Base-by-base conservation (phyloP, 2,888 invertebrate genomes). In the Volucella inflata region DNA sequence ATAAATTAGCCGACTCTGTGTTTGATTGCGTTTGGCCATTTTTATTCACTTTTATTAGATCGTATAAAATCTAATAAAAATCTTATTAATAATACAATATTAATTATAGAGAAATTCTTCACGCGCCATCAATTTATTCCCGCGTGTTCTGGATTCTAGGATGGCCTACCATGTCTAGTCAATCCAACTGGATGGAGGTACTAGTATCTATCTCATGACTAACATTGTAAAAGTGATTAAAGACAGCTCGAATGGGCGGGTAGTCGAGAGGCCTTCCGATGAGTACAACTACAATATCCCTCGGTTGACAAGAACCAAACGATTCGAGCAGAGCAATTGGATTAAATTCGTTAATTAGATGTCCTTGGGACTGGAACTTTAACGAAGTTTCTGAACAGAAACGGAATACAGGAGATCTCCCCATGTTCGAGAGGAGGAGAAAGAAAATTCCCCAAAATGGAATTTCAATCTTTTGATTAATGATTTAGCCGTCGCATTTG, bases 41-140 rank as follows among this genome's bases (percentile, higher is more conserved):
- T 70, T 62, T 57, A 70, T 77, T 77, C 62, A 55, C 16, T 77
- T 70, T 77, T 77, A 77, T 77, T 62, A 36, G 55, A 71, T 70
- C 42, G 17, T 14, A 71, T 78, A 70, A 50, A 64, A 78, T 71
- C 62, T 71, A 78, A 71, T 71, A 71, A 78, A 77, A 78, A 48
- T 70, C 78, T 42, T 55, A 70, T 71, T 70, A 71, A 64, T 70
- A 70, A 78, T 71, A 30, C 6, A 50, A 42, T 62, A 60, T 68
- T 71, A 78, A 78, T 78, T 64, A 78, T 71, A 62, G 44, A 53
- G 42, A 30, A 76, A 67, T 50, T 68, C 46, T 60, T 53, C 68
- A 51, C 75, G 53, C 76, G 17, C 67, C 40, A 21, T 71, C 10
- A 12, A 17, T 21, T 51, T 21, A 21, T 30, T 51, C 12, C 21